A percentile compares a stretch with the other conserved stretches of the same genome.
Evolutionary conservation across 2,888 invertebrate genomes (phyloP).

Genomic region (Agrenia bidenticulata): DNA sequence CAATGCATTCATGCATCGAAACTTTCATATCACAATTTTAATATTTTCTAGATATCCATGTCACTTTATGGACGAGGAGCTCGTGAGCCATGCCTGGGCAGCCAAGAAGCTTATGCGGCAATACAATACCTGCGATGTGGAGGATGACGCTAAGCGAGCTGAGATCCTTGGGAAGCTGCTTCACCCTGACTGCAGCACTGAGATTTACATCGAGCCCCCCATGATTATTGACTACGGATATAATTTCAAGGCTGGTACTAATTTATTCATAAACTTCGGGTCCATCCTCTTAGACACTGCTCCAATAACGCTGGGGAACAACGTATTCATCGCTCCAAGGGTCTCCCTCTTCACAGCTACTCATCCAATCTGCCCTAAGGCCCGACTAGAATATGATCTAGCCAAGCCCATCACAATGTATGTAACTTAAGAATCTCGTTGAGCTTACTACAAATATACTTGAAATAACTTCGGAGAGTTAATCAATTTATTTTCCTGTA

Average conservation of each 20-base stretch:
- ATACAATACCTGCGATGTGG: neutral
- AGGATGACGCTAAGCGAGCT: neutral
- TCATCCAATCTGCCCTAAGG: neutral
- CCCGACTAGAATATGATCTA: neutral
- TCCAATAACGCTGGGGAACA: constrained; percentile 2
- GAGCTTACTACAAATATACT: constrained; percentile 1
- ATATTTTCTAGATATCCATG: neutral
- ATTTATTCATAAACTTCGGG: neutral
- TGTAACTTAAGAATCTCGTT: neutral
- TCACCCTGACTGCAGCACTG: neutral
- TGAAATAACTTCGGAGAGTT: neutral
- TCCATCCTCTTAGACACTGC: neutral
- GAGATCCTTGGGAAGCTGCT: neutral
- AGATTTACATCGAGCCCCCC: constrained; percentile 7
- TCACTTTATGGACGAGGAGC: neutral
- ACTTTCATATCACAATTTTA: neutral
- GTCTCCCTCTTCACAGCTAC: constrained; percentile 6
- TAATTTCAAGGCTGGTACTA: neutral
- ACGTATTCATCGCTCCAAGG: constrained; percentile 5
- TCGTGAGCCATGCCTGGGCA: neutral
- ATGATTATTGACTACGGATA: constrained; percentile 1
- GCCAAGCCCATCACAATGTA: neutral
- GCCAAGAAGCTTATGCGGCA: neutral
- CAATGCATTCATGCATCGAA: neutral
- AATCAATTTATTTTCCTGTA: neutral